Percentiles rank a stretch among this genome's conserved stretches.
These are phyloP conservation scores for Pegoplata infirma DNA, from an alignment of 2,888 invertebrate species.

Conservation along the genomic window DNA sequence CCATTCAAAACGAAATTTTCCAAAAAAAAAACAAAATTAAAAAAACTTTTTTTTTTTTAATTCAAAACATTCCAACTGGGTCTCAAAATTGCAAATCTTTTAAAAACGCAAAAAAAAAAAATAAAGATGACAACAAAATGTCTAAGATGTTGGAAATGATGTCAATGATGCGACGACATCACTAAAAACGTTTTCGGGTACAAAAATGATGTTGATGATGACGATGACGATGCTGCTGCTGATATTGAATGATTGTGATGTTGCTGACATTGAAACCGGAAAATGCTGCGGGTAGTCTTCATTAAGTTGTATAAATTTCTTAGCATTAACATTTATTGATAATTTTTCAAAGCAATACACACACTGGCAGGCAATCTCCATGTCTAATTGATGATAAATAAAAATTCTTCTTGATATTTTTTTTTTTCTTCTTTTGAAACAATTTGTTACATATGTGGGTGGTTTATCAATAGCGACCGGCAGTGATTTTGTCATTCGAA, in stretches of 20 bases:
- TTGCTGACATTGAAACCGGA: conserved; percentile 65
- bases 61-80: conserved; percentile 26
- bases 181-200: conserved; percentile 45
- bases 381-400: conserved; percentile 74
- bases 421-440: conserved; percentile 1
- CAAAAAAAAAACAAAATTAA: too few relatives aligned
- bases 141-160: conserved; percentile 66
- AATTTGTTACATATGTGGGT: conserved; percentile 59
- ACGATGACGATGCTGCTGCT: conserved; percentile 15
- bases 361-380: conserved; percentile 63
- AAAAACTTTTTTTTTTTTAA: background rate
- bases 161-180: conserved; percentile 59
- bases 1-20: too few relatives aligned
- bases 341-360: conserved; percentile 66
- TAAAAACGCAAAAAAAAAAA: conserved; percentile 40
- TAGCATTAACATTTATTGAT: conserved; percentile 66
- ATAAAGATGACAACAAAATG: conserved; percentile 34
- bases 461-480: conserved; percentile 9
- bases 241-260: conserved; percentile 48
- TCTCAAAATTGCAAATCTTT: background rate
- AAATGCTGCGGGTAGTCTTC: conserved; percentile 73
- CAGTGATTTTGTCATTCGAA: background rate
- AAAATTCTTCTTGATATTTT: conserved; percentile 30
- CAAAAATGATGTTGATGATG: conserved; percentile 6
- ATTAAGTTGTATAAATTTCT: conserved; percentile 45